Evolutionary conservation across 1,140 invertebrate genomes (phyloP).

Genomic region (Vanessa atalanta): DNA sequence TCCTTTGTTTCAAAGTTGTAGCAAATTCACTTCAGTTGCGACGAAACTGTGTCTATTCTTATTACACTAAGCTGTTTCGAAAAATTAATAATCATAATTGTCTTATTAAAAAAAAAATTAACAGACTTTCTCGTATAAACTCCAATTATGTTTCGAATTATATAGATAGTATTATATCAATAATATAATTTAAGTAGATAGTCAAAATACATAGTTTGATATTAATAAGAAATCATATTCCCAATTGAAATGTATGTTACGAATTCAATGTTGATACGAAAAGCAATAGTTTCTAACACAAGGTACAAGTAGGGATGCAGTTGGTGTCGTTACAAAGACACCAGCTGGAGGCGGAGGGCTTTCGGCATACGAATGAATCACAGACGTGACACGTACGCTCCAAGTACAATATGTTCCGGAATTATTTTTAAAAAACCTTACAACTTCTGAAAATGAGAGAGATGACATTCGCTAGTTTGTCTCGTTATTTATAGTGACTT

Average conservation of each 20-base stretch:
- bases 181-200: too few species aligned
- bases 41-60: slow-evolving; percentile 26
- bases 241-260: neutral
- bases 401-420: slow-evolving; percentile 21
- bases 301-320: slow-evolving; percentile 8
- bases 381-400: slow-evolving; percentile 20
- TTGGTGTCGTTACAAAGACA: slow-evolving; percentile 26
- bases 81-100: neutral
- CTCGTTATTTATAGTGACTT: too few species aligned
- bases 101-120: neutral
- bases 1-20: slow-evolving; percentile 48
- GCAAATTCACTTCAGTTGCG: slow-evolving; percentile 27
- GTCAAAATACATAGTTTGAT: too few species aligned
- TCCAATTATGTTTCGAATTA: too few species aligned
- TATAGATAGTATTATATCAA: too few species aligned
- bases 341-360: slow-evolving; percentile 20
- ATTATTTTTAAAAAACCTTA: slow-evolving; percentile 8
- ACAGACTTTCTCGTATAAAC: too few species aligned
- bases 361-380: slow-evolving; percentile 38
- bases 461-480: too few species aligned
- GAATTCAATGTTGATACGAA: slow-evolving; percentile 13
- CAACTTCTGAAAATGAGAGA: neutral
- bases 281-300: neutral
- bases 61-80: slow-evolving; percentile 17
- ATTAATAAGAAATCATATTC: too few species aligned